Percentiles rank a stretch among this genome's conserved stretches.
These are phyloP conservation scores for Aricia agestis DNA, from an alignment of 1,140 invertebrate genomes.

Conservation along the genomic window DNA sequence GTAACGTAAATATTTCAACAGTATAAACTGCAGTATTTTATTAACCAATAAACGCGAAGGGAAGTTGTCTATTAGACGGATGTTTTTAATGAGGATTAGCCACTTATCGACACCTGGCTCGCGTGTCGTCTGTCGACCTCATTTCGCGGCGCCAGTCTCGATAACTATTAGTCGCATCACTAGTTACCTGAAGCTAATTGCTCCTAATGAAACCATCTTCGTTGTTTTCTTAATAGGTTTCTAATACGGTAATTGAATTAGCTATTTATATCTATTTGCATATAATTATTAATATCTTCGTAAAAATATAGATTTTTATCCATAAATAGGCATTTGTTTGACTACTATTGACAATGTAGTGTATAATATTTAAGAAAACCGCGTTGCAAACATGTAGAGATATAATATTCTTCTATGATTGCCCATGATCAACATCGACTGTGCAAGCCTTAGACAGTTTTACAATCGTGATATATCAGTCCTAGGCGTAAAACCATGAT, in stretches of 20 bases:
- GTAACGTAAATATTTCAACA: conserved; percentile 36
- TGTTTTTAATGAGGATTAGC: conserved; percentile 41
- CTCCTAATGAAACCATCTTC: not conserved
- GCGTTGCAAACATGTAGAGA: too few relatives aligned
- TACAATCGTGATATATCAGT: too few relatives aligned
- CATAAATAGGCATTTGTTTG: too few relatives aligned
- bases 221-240: not conserved
- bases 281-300: too few relatives aligned
- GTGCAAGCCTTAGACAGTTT: too few relatives aligned
- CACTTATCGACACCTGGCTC: conserved; percentile 50
- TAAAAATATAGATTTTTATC: too few relatives aligned
- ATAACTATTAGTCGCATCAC: not conserved
- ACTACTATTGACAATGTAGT: too few relatives aligned
- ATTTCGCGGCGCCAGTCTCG: conserved; percentile 28
- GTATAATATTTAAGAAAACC: too few relatives aligned
- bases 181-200: not conserved
- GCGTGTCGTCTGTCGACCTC: conserved; percentile 46
- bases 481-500: too few relatives aligned
- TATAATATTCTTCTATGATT: too few relatives aligned
- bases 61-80: conserved; percentile 36
- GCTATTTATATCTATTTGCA: not conserved
- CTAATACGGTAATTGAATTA: not conserved
- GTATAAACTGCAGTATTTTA: conserved; percentile 1
- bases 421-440: too few relatives aligned
- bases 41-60: conserved; percentile 19